Base-by-base conservation (phyloP, 2,888 invertebrate species). In the Cheilosia impressa region DNA sequence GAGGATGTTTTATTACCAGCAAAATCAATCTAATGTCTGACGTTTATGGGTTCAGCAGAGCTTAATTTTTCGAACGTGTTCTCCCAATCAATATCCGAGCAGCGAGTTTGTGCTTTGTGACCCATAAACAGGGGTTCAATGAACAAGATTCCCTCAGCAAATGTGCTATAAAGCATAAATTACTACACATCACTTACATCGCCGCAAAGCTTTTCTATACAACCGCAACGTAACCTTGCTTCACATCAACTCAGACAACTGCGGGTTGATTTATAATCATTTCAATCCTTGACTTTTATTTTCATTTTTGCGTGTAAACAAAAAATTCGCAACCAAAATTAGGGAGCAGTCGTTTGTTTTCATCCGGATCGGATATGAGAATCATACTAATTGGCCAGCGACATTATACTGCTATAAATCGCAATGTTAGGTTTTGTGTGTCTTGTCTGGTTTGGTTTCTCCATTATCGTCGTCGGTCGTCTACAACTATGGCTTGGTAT, bases 361-460 rank as follows among this genome's bases (percentile, higher is more conserved):
- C 43, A 50, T 52, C 50, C 24, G 55, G 50, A 57, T 17, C 17
- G 45, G 45, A 27, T 53, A 69, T 57, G 72, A 45, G 60, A 83
- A 52, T 73, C 73, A 78, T 68, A 77, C 68, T 83, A 73, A 83
- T 78, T 83, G 73, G 78, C 43, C 53, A 55, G 63, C 77, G 34
- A 68, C 62, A 68, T 78, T 57, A 5, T 5, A 55, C 43, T 62
- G 60, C 60, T 31, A 66, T 65, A 57, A 62, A 66, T 62, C 43
- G 47, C 66, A 17, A 9, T 53, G 52, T 53, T 53, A 9, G 50
- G 41, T 52, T 52, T 17, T 60, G 22, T 58, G 7, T 60, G 45
- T 58, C 50, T 50, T 52, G 52, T 27, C 27, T 52, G 52, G 58
- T n/a, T 47, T 60, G 65, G 58, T 38, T 63, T 47, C 24, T 1